Base-by-base conservation (phyloP, 2,113 vertebrate genomes). In the Xiphophorus maculatus region DNA sequence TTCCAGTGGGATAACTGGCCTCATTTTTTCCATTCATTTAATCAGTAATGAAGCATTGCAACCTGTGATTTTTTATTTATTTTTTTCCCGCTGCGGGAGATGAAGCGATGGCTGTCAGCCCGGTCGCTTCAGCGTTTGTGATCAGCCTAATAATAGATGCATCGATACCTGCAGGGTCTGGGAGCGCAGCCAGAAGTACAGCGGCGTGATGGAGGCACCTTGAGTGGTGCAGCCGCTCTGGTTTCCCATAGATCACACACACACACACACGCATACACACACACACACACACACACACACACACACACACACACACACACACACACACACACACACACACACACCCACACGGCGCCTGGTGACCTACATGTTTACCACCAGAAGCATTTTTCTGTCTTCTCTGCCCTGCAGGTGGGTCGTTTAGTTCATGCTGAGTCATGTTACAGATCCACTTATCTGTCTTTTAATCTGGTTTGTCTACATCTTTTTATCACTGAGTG, bases 121-220 rank as follows among this genome's bases (percentile, higher is more conserved):
- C 30, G 11, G 80, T 74, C 15, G 32, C 83, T 82, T 88, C 85
- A 82, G 73, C 85, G 87, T 86, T 86, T 91, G 80, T 73, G 78
- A 92, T 91, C 76, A 65, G 67, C 69, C 89, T 93, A 93, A 91
- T 93, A 94, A 93, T 92, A 94, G 89, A 85, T 76, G 73, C 80
- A 92, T 92, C 90, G 67, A 92, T 94, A 90, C 84, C 88, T 89
- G 85, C 84, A 88, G 84, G 80, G 76, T 48, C 70, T n/a, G 33
- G 87, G 77, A 80, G 66, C 29, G 1, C 42, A 44, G 83, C 85
- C 88, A 91, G 69, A 74, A 73, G 83, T 17, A 48, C 69, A 58
- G 72, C 78, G 62, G 44, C 7, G 33, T 69, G 58, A 72, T 68
- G 80, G 84, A 60, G 87, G 85, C 84, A 90, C 91, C 87, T 87